A percentile compares a stretch with the other conserved stretches of the same genome.
phyloP scores from a whole-genome alignment of 2,113 vertebrate species.

The Vulpes lagopus region DNA sequence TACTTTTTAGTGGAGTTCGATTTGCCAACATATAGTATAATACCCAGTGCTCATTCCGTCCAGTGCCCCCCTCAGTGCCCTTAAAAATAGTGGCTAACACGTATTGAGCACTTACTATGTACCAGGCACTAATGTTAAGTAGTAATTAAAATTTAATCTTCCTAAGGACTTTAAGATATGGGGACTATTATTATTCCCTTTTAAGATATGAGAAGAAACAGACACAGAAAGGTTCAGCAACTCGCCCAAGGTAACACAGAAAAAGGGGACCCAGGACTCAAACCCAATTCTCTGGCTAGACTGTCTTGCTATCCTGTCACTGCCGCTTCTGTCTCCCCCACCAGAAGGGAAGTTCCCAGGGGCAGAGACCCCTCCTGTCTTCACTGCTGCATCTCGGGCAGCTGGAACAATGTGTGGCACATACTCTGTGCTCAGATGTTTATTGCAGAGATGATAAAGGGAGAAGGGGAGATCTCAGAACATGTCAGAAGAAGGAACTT shows the following conservation, averaged over 20 bases:
- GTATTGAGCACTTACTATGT: no score
- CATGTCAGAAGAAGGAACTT: not conserved
- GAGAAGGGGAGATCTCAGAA: not conserved
- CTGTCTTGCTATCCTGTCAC: rapidly evolving
- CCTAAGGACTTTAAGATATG: not conserved
- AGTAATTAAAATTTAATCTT: not conserved
- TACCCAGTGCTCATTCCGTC: no score
- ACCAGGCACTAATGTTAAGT: not conserved
- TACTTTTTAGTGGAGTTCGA: no score
- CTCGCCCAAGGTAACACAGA: not conserved
- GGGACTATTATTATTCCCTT: rapidly evolving
- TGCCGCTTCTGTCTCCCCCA: not conserved
- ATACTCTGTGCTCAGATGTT: not conserved
- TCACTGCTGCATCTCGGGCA: not conserved
- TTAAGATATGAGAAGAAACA: not conserved
- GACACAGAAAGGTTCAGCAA: not conserved
- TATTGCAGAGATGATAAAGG: not conserved
- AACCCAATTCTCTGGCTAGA: not conserved
- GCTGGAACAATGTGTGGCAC: rapidly evolving
- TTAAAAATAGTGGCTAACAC: not conserved
- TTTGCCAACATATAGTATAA: no score
- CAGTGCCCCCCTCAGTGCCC: not conserved
- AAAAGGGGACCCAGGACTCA: not conserved
- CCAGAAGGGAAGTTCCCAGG: rapidly evolving
- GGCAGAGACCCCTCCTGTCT: not conserved